These are phyloP conservation scores for Harpagifer antarcticus DNA, from an alignment of 2,797 vertebrate genomes.

Conservation along the genomic window DNA sequence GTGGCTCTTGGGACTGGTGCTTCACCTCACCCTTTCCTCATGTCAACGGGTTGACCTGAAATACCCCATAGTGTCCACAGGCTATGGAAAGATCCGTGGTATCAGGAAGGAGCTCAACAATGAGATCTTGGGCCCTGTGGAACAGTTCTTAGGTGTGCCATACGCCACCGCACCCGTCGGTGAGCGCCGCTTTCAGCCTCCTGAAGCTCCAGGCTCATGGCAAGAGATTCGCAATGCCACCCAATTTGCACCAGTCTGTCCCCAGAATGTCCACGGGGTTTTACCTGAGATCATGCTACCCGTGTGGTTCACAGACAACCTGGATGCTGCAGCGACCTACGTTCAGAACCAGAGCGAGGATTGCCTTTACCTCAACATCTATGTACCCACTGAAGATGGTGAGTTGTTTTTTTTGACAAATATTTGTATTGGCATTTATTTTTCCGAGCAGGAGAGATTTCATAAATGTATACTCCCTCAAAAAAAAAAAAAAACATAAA, in stretches of 20 bases:
- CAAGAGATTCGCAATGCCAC: conserved; percentile 93
- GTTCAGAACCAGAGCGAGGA: conserved; percentile 96
- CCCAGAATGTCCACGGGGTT: conserved; percentile 93
- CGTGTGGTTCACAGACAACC: conserved; percentile 95
- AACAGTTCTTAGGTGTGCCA: conserved; percentile 92
- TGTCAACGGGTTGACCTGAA: conserved; percentile 87
- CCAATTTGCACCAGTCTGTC: conserved; percentile 92
- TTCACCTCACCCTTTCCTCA: conserved; percentile 81
- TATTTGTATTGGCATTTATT: too few relatives aligned
- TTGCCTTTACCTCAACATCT: conserved; percentile 96
- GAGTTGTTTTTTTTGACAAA: conserved; percentile 46
- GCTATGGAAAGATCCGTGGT: conserved; percentile 85
- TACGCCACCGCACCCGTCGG: conserved; percentile 93
- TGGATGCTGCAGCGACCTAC: conserved; percentile 92
- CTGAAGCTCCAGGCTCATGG: conserved; percentile 94
- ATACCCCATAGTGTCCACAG: conserved; percentile 84
- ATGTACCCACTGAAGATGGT: conserved; percentile 85
- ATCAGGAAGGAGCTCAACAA: conserved; percentile 91
- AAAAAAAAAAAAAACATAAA: too few relatives aligned
- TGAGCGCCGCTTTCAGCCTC: conserved; percentile 92
- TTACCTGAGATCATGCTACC: conserved; percentile 95
- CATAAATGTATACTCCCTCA: too few relatives aligned
- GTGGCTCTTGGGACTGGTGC: conserved; percentile 84
- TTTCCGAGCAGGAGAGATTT: too few relatives aligned
- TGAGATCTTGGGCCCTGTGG: conserved; percentile 93